phyloP scores from a whole-genome alignment of 2,113 vertebrate genomes.

The Sander lucioperca region DNA sequence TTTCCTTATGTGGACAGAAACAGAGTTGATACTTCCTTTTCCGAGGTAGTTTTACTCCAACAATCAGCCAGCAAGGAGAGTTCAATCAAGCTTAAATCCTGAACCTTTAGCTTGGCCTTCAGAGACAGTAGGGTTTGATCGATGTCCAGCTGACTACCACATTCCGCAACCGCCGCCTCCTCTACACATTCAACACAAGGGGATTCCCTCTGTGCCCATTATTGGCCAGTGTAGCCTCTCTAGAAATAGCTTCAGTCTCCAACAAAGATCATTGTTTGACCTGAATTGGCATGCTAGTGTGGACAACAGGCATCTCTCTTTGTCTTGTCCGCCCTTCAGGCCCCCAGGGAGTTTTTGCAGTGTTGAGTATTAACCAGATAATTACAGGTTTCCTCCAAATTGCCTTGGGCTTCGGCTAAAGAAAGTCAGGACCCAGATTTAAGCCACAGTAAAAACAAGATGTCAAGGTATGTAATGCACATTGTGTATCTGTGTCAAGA shows the following conservation, averaged over 20 bases:
- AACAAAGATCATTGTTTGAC: slow-evolving; percentile 72
- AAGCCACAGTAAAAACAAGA: slow-evolving; percentile 64
- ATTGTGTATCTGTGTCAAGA: slow-evolving; percentile 55
- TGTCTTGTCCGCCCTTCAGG: slow-evolving; percentile 49
- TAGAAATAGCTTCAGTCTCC: slow-evolving; percentile 42
- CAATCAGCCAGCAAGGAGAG: background rate
- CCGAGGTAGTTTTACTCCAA: slow-evolving; percentile 25
- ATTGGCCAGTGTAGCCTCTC: slow-evolving; percentile 48
- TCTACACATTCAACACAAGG: slow-evolving; percentile 53
- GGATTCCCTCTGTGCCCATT: slow-evolving; percentile 67
- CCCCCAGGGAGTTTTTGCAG: slow-evolving; percentile 27
- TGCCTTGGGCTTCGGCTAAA: slow-evolving; percentile 63
- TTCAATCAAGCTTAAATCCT: slow-evolving; percentile 53
- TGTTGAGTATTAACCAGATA: slow-evolving; percentile 50
- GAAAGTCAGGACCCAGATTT: slow-evolving; percentile 49
- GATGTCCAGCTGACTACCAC: slow-evolving; percentile 50
- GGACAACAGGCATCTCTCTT: slow-evolving; percentile 67
- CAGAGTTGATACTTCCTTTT: slow-evolving; percentile 14
- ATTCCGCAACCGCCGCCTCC: slow-evolving; percentile 59
- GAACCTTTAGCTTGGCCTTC: slow-evolving; percentile 49
- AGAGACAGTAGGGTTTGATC: slow-evolving; percentile 42
- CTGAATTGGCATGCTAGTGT: slow-evolving; percentile 39
- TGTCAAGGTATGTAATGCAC: slow-evolving; percentile 42
- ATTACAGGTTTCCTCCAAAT: slow-evolving; percentile 51
- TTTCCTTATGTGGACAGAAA: slow-evolving; percentile 18